Conservation (phyloP, 2,797 vertebrate species). For the Austrolebias charrua region DNA sequence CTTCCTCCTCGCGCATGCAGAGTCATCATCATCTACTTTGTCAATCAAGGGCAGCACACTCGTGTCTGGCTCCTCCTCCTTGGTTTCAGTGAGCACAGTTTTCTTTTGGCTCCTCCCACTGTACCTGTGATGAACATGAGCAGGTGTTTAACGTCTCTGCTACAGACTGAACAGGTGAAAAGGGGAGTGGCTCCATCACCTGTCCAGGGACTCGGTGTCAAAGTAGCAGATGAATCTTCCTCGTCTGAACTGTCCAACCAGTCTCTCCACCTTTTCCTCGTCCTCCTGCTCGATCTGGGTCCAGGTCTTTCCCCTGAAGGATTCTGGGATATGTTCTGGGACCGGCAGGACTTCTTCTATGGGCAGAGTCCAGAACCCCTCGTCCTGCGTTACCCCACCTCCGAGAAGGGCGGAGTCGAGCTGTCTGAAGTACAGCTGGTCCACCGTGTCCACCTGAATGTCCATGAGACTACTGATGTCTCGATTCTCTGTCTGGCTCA, state of each 20-base stretch:
- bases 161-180: not conserved
- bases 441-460: constrained; percentile 78
- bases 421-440: constrained; percentile 80
- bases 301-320: constrained; percentile 88
- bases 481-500: constrained; percentile 12
- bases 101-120: constrained; percentile 54
- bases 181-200: constrained; percentile 19
- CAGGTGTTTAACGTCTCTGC: no score
- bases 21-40: constrained; percentile 51
- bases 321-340: constrained; percentile 84
- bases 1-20: constrained; percentile 47
- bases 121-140: not conserved
- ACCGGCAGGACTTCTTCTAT: constrained; percentile 82
- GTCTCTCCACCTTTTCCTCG: constrained; percentile 83
- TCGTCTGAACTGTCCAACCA: constrained; percentile 86
- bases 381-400: constrained; percentile 2
- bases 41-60: constrained; percentile 67
- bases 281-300: constrained; percentile 88
- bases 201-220: constrained; percentile 81
- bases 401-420: constrained; percentile 76
- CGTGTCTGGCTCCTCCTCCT: constrained; percentile 31
- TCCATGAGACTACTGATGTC: constrained; percentile 80
- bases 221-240: constrained; percentile 87
- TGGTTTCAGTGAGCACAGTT: constrained; percentile 19
- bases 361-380: constrained; percentile 40